Base-by-base conservation (phyloP, 1,140 invertebrate species). In the Zaprionus vittiger region DNA sequence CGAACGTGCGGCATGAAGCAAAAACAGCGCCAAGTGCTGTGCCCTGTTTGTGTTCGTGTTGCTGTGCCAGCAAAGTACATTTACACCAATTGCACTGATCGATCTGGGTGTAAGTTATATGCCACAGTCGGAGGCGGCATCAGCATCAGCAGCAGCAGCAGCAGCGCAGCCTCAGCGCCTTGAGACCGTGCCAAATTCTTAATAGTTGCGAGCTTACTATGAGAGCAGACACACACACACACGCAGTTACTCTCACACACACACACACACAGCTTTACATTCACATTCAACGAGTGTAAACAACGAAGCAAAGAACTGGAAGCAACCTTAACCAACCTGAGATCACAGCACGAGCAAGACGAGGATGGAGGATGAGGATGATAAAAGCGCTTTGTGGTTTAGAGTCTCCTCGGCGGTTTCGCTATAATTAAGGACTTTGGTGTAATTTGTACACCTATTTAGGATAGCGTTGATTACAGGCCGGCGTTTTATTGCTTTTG, bases 371-470 rank as follows among this genome's bases (percentile, higher is more conserved):
- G 37, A 38, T 38, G 37, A 15, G 41, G 47, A 44, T 54, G 68
- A 75, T 64, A 71, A 71, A 75, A 75, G 61, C 69, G 81, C 84
- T 87, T 89, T 89, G 84, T 85, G 84, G 78, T 72, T 89, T 81
- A 84, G 73, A 66, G 55, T 66, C 47, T 57, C 67, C 41, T 47
- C 49, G 70, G 91, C 89, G 91, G 91, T 92, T 92, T 92, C 86
- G 87, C 82, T 90, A 92, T 92, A 92, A 92, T 92, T 92, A 92
- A 92, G 91, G 91, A 92, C 91, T 87, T 91, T 87, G 89, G 80
- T 91, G 89, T 92, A 92, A 92, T 92, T 92, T 92, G 91, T 92
- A 91, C 91, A 91, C 91, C 91, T 92, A 92, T 92, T 92, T 92
- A 92, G 91, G 91, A 92, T 87, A 85, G 91, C 91, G 91, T 91